These are phyloP conservation scores for Amblyopsis hoosieri DNA, from an alignment of 2,797 vertebrate genomes.

Conservation along the genomic window DNA sequence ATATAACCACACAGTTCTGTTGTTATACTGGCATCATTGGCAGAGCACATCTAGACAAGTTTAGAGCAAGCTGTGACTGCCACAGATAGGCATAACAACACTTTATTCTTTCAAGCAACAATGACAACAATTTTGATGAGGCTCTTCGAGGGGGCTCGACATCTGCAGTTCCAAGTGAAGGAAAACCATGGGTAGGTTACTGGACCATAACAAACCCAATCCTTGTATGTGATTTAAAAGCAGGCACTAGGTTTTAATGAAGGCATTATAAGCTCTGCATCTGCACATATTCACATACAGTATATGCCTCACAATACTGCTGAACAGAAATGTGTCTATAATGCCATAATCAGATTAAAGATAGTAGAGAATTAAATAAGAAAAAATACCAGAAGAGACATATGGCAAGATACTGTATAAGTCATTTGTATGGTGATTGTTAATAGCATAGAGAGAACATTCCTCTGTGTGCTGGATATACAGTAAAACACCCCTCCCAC, in stretches of 20 bases:
- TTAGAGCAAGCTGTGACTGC: conserved; percentile 5
- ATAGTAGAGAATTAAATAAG: conserved; percentile 28
- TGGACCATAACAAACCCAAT: conserved; percentile 39
- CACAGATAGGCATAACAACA: conserved; percentile 6
- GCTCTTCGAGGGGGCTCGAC: conserved; percentile 1
- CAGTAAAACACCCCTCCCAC: too few relatives aligned
- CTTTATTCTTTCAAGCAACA: conserved; percentile 2
- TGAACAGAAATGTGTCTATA: conserved; percentile 50
- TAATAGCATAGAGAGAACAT: too few relatives aligned
- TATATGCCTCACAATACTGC: conserved; percentile 15
- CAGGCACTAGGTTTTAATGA: conserved; percentile 49
- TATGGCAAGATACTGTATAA: conserved; percentile 16
- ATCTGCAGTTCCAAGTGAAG: conserved; percentile 1
- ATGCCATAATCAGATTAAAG: conserved; percentile 32
- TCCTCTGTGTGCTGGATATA: too few relatives aligned
- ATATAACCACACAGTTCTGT: conserved; percentile 8
- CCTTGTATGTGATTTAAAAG: conserved; percentile 54
- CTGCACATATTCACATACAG: conserved; percentile 58
- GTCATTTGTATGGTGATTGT: background rate
- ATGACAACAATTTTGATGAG: background rate
- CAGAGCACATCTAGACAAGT: background rate
- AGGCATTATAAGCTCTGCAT: conserved; percentile 41
- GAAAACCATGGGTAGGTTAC: conserved; percentile 12
- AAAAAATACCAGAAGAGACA: conserved; percentile 4
- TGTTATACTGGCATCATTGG: background rate